These are phyloP conservation scores for Punctoribates punctum DNA, from an alignment of 2,888 invertebrate species.

Conservation along the genomic window DNA sequence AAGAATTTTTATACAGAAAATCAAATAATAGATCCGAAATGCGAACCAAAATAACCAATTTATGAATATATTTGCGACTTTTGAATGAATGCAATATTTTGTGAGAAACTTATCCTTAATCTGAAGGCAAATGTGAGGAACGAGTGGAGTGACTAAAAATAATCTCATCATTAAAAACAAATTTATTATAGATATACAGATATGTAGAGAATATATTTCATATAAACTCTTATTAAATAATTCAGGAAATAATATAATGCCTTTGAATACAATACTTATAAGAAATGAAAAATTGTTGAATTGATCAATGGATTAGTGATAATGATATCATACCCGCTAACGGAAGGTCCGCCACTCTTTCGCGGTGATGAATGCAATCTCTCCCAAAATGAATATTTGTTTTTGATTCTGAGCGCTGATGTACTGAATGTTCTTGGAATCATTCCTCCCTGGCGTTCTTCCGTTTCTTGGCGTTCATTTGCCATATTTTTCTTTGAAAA, in stretches of 20 bases:
- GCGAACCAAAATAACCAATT: too few species aligned
- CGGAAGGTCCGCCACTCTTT: constrained; percentile 1
- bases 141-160: constrained; percentile 19
- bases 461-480: neutral
- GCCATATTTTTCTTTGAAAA: constrained; percentile 18
- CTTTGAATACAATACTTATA: too few species aligned
- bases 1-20: too few species aligned
- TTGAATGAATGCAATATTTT: neutral
- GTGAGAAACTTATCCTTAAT: neutral
- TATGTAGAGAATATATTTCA: neutral
- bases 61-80: neutral
- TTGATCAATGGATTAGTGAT: neutral
- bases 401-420: constrained; percentile 72
- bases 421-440: constrained; percentile 66
- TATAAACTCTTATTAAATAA: too few species aligned
- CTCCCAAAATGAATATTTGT: constrained; percentile 77
- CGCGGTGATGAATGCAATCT: constrained; percentile 54
- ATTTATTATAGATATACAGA: neutral
- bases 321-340: neutral
- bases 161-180: neutral
- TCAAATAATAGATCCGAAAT: too few species aligned
- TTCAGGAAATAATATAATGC: too few species aligned
- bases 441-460: constrained; percentile 17
- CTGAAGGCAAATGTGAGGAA: neutral
- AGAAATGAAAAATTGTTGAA: too few species aligned